Conservation (phyloP, 2,113 vertebrate species). For the Romanogobio albipinnatus region DNA sequence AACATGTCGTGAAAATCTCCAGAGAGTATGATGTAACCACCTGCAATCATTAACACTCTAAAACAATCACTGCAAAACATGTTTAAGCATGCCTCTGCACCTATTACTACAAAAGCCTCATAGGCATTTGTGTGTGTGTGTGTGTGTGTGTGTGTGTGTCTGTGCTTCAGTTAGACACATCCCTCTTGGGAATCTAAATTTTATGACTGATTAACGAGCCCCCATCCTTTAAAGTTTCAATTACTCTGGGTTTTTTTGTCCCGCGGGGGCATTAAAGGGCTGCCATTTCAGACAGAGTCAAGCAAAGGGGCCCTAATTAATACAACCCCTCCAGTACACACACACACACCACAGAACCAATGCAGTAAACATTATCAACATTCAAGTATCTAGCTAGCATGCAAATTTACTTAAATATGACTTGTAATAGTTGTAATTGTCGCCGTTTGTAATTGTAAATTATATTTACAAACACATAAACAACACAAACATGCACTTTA, state of each 20-base stretch:
- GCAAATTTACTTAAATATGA: slow-evolving; percentile 5
- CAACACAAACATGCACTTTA: not conserved
- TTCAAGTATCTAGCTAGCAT: not conserved
- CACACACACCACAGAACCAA: not conserved
- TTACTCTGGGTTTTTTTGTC: slow-evolving; percentile 15
- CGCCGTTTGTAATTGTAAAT: not conserved
- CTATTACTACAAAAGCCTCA: slow-evolving; percentile 51
- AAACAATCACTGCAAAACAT: slow-evolving; percentile 19
- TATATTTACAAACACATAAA: not conserved
- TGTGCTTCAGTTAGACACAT: not conserved
- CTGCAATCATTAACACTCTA: slow-evolving; percentile 46
- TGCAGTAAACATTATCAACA: slow-evolving; percentile 16
- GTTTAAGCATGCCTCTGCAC: slow-evolving; percentile 45
- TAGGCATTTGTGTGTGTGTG: not conserved
- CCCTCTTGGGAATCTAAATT: slow-evolving; percentile 5
- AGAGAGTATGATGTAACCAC: slow-evolving; percentile 49
- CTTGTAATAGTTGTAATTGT: not conserved
- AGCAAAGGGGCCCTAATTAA: slow-evolving; percentile 4
- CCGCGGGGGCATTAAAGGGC: slow-evolving; percentile 4
- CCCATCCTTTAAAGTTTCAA: slow-evolving; percentile 33
- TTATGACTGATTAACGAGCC: slow-evolving; percentile 31
- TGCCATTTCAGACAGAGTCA: slow-evolving; percentile 22
- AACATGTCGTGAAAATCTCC: slow-evolving; percentile 41
- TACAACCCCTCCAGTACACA: not conserved
- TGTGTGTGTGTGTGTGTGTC: too few relatives aligned